Conservation (phyloP, 2,888 invertebrate species). For the Iselma pallidipennis region DNA sequence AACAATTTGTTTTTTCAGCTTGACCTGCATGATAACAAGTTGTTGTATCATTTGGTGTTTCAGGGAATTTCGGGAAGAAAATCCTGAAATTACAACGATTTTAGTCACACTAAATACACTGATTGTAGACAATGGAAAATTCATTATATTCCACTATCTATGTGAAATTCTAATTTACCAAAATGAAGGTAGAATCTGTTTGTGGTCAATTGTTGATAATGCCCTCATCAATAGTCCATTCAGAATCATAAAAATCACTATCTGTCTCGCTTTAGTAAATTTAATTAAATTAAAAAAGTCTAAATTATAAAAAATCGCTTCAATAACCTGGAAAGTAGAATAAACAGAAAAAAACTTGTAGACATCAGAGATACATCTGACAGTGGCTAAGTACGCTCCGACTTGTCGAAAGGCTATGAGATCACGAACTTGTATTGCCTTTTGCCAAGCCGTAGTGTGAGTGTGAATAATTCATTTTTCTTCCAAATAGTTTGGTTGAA, state of each 20-base stretch:
- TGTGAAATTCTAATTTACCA: constrained; percentile 36
- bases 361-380: too few relatives aligned
- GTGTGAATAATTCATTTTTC: too few relatives aligned
- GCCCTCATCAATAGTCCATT: constrained; percentile 39
- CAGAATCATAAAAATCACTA: constrained; percentile 36
- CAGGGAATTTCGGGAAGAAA: constrained; percentile 28
- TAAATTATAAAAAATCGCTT: constrained; percentile 29
- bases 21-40: not conserved
- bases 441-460: too few relatives aligned
- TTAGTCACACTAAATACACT: too few relatives aligned
- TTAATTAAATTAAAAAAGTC: constrained; percentile 27
- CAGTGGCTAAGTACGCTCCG: too few relatives aligned
- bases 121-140: too few relatives aligned
- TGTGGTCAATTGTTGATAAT: constrained; percentile 29
- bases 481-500: too few relatives aligned
- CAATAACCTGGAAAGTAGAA: constrained; percentile 32
- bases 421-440: too few relatives aligned
- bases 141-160: not conserved
- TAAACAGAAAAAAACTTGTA: too few relatives aligned
- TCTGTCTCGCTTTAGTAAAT: constrained; percentile 29
- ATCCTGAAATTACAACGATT: too few relatives aligned
- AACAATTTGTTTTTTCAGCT: constrained; percentile 10
- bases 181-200: constrained; percentile 20
- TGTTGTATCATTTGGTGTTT: constrained; percentile 7
- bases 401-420: too few relatives aligned